Percentiles rank a stretch among this genome's conserved stretches.
These are phyloP conservation scores for Pogonus chalceus DNA, from an alignment of 1,140 invertebrate genomes.

Conservation along the genomic window DNA sequence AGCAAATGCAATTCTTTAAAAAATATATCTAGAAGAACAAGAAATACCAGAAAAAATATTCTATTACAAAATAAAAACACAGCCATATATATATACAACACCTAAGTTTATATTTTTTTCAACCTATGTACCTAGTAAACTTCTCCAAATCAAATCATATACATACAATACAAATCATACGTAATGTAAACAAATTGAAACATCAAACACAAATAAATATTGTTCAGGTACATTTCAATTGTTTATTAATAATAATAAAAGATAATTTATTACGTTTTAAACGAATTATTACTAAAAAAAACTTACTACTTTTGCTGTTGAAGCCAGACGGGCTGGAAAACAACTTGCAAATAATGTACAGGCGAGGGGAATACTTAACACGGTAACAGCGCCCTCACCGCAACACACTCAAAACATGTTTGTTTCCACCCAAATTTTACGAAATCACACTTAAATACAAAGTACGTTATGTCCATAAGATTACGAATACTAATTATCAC, in stretches of 20 bases:
- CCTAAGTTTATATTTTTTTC: too few species aligned
- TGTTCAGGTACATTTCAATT: too few species aligned
- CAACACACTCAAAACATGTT: neutral
- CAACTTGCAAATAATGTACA: neutral
- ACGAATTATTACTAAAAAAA: neutral
- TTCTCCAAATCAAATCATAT: too few species aligned
- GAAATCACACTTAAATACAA: neutral
- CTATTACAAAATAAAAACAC: too few species aligned
- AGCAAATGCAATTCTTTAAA: neutral
- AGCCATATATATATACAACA: too few species aligned
- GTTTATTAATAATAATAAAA: too few species aligned
- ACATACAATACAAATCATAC: too few species aligned
- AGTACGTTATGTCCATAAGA: slow-evolving; percentile 1
- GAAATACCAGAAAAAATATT: neutral
- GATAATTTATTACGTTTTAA: too few species aligned
- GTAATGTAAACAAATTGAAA: too few species aligned
- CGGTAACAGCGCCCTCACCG: slow-evolving; percentile 4
- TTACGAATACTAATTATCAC: slow-evolving; percentile 4
- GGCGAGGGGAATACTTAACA: neutral
- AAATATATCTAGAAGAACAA: neutral
- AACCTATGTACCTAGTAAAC: too few species aligned
- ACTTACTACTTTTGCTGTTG: slow-evolving; percentile 4
- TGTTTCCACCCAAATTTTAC: neutral
- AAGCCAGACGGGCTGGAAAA: neutral
- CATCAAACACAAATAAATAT: too few species aligned